Percentiles rank a stretch among this genome's conserved stretches.
phyloP scores from a whole-genome alignment of 2,113 vertebrate species.

The Amphilophus citrinellus region DNA sequence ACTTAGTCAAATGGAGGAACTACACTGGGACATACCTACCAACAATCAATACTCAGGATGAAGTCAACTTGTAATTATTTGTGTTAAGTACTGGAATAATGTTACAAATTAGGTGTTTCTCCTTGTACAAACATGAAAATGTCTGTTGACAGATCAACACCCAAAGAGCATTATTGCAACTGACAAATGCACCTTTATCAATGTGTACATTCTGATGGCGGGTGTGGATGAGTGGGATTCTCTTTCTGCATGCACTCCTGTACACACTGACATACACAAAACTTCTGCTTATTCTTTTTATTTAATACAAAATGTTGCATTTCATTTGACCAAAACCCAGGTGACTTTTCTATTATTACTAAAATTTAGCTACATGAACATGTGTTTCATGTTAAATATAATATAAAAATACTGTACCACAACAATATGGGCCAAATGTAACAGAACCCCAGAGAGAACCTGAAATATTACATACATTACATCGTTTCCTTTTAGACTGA shows the following conservation, averaged over 20 bases:
- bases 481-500: background rate
- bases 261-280: background rate
- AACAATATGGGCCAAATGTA: background rate
- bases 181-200: constrained; percentile 7
- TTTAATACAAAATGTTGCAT: background rate
- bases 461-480: background rate
- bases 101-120: background rate
- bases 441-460: background rate
- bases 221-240: constrained; percentile 3
- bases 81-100: background rate
- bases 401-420: no score
- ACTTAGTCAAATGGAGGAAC: background rate
- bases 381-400: background rate
- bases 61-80: background rate
- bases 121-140: background rate
- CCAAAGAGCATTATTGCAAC: background rate
- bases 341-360: background rate
- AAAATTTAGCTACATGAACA: background rate
- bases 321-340: background rate
- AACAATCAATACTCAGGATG: background rate
- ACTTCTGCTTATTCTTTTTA: background rate
- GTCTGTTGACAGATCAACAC: background rate
- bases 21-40: background rate
- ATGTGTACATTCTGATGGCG: background rate
- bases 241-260: background rate